These are phyloP conservation scores for Pelagia noctiluca DNA, from an alignment of 30 jellyfish, hydroid and myxozoan genomes.

Conservation along the genomic window DNA sequence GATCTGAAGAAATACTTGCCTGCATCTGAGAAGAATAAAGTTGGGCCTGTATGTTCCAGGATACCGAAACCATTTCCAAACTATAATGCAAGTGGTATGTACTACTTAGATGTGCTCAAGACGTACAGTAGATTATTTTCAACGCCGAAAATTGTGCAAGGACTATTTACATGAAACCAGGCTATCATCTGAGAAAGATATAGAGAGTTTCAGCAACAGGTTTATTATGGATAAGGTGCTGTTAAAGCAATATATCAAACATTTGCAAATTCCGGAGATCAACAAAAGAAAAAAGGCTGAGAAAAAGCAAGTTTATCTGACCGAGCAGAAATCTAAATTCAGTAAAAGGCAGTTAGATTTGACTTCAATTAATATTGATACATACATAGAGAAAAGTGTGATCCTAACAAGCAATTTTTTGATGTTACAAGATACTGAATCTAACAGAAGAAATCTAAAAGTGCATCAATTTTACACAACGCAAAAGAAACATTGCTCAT, in stretches of 20 bases:
- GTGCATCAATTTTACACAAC: too few species aligned
- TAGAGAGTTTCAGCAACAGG: slow-evolving; percentile 20
- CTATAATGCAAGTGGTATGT: neutral
- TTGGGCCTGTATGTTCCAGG: slow-evolving; percentile 14
- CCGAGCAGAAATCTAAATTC: slow-evolving; percentile 33
- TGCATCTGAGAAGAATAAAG: slow-evolving; percentile 6
- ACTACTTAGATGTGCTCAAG: slow-evolving; percentile 5
- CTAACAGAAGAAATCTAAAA: too few species aligned
- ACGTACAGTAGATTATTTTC: slow-evolving; percentile 5
- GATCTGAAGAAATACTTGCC: slow-evolving; percentile 12
- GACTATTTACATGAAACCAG: slow-evolving; percentile 33
- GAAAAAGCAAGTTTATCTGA: slow-evolving; percentile 32
- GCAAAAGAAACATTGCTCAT: too few species aligned
- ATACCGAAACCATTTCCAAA: slow-evolving; percentile 18
- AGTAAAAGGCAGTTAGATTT: too few species aligned
- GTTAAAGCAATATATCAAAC: slow-evolving; percentile 22
- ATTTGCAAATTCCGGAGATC: slow-evolving; percentile 37
- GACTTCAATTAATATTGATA: too few species aligned
- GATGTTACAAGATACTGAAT: too few species aligned
- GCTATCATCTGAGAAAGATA: slow-evolving; percentile 30
- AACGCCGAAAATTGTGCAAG: neutral
- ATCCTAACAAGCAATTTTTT: too few species aligned
- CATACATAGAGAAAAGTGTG: too few species aligned
- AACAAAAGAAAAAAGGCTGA: slow-evolving; percentile 31
- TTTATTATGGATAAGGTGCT: slow-evolving; percentile 43